A percentile compares a stretch with the other conserved stretches of the same genome.
These are phyloP conservation scores for Mugil cephalus DNA, from an alignment of 2,113 vertebrate species.

Conservation along the genomic window DNA sequence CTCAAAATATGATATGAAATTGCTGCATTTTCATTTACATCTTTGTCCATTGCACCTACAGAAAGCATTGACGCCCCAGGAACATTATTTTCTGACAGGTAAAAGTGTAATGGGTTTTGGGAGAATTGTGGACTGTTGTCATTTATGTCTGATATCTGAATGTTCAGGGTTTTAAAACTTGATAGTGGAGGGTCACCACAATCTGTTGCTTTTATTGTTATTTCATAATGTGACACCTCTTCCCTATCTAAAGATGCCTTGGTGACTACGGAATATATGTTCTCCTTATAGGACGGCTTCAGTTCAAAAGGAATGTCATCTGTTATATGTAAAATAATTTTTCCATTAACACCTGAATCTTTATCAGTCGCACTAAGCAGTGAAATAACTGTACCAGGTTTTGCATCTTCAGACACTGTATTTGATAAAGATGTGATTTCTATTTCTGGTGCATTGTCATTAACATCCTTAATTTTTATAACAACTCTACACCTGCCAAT, in stretches of 20 bases:
- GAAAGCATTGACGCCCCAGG: conserved; percentile 66
- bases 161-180: conserved; percentile 58
- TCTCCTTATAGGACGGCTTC: conserved; percentile 77
- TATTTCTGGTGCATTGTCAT: conserved; percentile 85
- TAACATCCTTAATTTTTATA: conserved; percentile 83
- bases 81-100: conserved; percentile 76
- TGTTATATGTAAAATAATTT: conserved; percentile 75
- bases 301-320: conserved; percentile 69
- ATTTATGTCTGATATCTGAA: conserved; percentile 79
- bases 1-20: conserved; percentile 67
- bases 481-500: conserved; percentile 68
- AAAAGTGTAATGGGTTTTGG: conserved; percentile 56
- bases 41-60: conserved; percentile 69
- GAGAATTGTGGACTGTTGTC: conserved; percentile 77
- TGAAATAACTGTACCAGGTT: conserved; percentile 69
- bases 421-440: conserved; percentile 77
- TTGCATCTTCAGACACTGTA: conserved; percentile 73
- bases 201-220: conserved; percentile 76
- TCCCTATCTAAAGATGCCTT: conserved; percentile 74
- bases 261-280: conserved; percentile 75
- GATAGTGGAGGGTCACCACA: conserved; percentile 72
- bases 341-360: conserved; percentile 59
- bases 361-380: conserved; percentile 58
- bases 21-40: conserved; percentile 67
- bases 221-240: conserved; percentile 79